These are phyloP conservation scores for Elysia crispata DNA, from an alignment of 2,888 invertebrate species.

Conservation along the genomic window DNA sequence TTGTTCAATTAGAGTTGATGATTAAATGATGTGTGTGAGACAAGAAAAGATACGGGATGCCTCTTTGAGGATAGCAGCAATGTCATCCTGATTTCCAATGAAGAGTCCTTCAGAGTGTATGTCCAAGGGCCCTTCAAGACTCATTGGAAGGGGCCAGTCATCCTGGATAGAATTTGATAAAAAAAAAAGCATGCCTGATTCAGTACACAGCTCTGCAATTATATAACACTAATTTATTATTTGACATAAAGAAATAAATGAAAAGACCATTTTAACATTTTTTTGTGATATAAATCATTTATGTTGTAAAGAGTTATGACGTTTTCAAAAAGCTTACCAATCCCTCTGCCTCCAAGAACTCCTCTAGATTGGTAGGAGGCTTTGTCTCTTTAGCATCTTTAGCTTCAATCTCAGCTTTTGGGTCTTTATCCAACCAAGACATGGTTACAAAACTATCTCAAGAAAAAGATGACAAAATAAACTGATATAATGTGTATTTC, in stretches of 20 bases:
- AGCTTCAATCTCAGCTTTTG: background rate
- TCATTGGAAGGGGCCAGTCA: conserved; percentile 71
- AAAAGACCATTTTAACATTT: background rate
- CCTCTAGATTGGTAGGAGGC: conserved; percentile 62
- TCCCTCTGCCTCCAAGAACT: conserved; percentile 64
- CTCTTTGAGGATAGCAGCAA: conserved; percentile 65
- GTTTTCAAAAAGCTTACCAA: conserved; percentile 37
- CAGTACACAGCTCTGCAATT: background rate
- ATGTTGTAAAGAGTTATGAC: too few relatives aligned
- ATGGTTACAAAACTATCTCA: background rate
- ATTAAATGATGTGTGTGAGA: background rate
- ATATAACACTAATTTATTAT: background rate
- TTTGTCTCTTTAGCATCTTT: conserved; percentile 51
- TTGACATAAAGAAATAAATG: background rate
- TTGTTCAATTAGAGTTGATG: background rate
- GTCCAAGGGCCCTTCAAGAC: conserved; percentile 69
- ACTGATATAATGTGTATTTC: too few relatives aligned
- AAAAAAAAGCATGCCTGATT: background rate
- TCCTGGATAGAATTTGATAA: conserved; percentile 48
- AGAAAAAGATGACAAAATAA: too few relatives aligned
- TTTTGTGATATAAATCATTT: too few relatives aligned
- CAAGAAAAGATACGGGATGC: conserved; percentile 74
- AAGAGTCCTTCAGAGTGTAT: conserved; percentile 65
- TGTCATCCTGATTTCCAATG: conserved; percentile 68
- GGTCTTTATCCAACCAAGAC: background rate